phyloP scores from a whole-genome alignment of 1,140 invertebrate genomes.

The Trichonephila clavata region DNA sequence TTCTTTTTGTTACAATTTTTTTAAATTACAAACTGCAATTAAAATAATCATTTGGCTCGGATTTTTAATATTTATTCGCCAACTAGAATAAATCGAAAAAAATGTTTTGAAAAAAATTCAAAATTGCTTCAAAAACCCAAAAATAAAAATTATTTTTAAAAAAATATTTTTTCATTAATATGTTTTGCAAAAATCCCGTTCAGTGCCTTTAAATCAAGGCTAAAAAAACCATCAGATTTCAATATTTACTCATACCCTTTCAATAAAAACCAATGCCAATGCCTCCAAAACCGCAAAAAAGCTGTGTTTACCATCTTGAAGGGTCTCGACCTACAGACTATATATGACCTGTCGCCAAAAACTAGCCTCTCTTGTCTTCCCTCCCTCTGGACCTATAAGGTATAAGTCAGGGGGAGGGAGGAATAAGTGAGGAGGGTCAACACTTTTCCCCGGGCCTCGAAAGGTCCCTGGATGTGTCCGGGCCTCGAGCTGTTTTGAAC shows the following conservation, averaged over 20 bases:
- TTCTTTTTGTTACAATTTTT: too few relatives aligned
- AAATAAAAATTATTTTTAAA: too few relatives aligned
- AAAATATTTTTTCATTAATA: too few relatives aligned
- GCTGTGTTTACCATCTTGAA: slow-evolving; percentile 52
- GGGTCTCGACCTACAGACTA: slow-evolving; percentile 45
- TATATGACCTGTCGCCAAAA: slow-evolving; percentile 58
- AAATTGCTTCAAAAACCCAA: too few relatives aligned
- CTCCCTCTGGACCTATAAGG: slow-evolving; percentile 9
- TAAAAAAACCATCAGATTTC: not conserved
- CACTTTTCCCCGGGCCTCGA: slow-evolving; percentile 12
- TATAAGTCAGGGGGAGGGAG: not conserved
- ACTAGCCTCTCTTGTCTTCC: not conserved
- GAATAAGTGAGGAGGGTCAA: slow-evolving; percentile 1
- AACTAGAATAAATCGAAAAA: too few relatives aligned
- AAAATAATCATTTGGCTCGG: too few relatives aligned
- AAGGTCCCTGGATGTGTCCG: slow-evolving; percentile 36
- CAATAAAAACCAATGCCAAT: slow-evolving; percentile 16
- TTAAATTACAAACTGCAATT: too few relatives aligned
- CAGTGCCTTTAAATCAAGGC: too few relatives aligned
- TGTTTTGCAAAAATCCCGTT: too few relatives aligned
- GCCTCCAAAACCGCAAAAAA: slow-evolving; percentile 62
- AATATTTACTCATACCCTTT: not conserved
- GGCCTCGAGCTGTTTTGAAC: slow-evolving; percentile 60
- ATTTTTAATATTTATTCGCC: too few relatives aligned
- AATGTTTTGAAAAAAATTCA: too few relatives aligned